Evolutionary conservation across 2,113 vertebrate species (phyloP).

Genomic region (Pituophis catenifer): DNA sequence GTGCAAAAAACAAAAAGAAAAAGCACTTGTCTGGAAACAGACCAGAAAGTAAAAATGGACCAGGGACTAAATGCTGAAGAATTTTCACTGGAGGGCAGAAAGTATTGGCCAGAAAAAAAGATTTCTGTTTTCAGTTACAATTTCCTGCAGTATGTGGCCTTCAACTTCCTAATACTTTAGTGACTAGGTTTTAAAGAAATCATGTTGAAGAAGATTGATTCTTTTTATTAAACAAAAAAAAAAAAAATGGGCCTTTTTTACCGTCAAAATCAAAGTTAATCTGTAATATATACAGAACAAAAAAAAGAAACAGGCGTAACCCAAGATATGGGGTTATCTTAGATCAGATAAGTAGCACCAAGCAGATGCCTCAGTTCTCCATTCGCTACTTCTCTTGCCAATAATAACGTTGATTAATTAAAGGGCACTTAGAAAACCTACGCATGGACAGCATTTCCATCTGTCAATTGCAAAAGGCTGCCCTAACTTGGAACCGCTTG

Average conservation of each 20-base stretch:
- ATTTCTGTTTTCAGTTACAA: slow-evolving; percentile 54
- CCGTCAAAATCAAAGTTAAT: not conserved
- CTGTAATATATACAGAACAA: not conserved
- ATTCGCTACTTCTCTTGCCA: not conserved
- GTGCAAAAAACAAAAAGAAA: slow-evolving; percentile 30
- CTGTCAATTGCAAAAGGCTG: not conserved
- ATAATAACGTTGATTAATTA: not conserved
- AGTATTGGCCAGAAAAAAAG: slow-evolving; percentile 1
- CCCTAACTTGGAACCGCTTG: not conserved
- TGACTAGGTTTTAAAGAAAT: slow-evolving; percentile 14
- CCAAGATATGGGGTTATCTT: not conserved
- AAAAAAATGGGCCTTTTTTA: not conserved
- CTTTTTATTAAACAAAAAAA: not conserved
- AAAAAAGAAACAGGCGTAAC: not conserved
- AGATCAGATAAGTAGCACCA: not conserved
- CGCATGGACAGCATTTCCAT: not conserved
- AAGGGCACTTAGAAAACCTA: not conserved
- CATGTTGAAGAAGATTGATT: slow-evolving; percentile 20
- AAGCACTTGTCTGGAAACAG: slow-evolving; percentile 33
- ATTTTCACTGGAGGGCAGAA: slow-evolving; percentile 33
- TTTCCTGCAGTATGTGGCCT: slow-evolving; percentile 63
- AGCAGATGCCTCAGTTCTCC: not conserved
- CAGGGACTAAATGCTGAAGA: not conserved
- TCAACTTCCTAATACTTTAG: slow-evolving; percentile 52
- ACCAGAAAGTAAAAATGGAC: slow-evolving; percentile 34